Evolutionary conservation across 2,888 invertebrate species (phyloP), one percentile per base, ranked within the genome.

Genomic region (Cephus sareptanus): DNA sequence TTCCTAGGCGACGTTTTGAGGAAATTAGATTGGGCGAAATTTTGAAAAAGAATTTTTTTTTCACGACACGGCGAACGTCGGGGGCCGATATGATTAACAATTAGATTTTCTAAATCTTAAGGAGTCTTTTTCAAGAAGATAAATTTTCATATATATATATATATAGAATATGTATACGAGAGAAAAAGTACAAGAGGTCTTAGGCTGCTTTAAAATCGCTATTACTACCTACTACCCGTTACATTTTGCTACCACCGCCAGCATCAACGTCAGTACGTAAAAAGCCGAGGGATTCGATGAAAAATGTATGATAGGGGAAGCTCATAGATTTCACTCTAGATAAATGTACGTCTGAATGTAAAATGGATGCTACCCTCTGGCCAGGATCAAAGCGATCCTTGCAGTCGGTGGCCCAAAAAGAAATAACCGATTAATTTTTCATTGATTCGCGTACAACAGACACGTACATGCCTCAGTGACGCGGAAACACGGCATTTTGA

Each of bases 251-350:
- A 56, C 56, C 40, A 40, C 40, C 40, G 40, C 4, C 56, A 2
- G 56, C 56, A 56, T 56, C 56, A 23, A 56, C 23, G 56, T 56
- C 23, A 9, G 23, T 56, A 23, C 56, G 23, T 9, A 56, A 56
- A 56, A 56, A 56, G 56, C 56, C 56, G 2, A 56, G 56, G 56
- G 56, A 56, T 56, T 56, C 56, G 71, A 71, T 71, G 71, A 34
- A 71, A 71, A 71, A 71, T 71, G 13, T 71, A 71, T 71, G 31
- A 71, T 80, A 75, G 77, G 33, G 13, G 73, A 76, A 71, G 75
- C 76, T 77, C 76, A 30, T 13, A 40, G 76, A 73, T n/a, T 75
- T n/a, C 71, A 73, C 69, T 73, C 69, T 56, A 76, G 76, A 76
- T 75, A 77, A 71, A 76, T 56, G 40, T 13, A 73, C 69, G 75